phyloP scores from a whole-genome alignment of 2,888 invertebrate species.

The Sinopyrophorus schimmeli region DNA sequence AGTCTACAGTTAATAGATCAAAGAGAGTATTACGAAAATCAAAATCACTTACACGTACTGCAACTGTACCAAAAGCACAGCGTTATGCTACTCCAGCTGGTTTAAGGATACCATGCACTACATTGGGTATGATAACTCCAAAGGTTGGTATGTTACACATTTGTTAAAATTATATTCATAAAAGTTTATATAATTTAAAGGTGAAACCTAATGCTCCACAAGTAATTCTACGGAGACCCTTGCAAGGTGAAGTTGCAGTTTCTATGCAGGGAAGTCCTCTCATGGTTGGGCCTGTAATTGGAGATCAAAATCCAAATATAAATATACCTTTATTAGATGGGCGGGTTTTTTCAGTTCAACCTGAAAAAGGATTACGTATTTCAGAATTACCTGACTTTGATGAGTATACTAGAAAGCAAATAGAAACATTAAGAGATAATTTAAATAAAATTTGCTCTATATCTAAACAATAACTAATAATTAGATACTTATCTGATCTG shows the following conservation, averaged over 20 bases:
- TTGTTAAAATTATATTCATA: too few species aligned
- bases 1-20: neutral
- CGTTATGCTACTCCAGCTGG: constrained; percentile 35
- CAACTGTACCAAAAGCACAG: constrained; percentile 11
- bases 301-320: constrained; percentile 64
- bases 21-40: constrained; percentile 31
- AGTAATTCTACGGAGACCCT: constrained; percentile 64
- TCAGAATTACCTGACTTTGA: constrained; percentile 55
- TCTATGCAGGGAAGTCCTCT: constrained; percentile 71
- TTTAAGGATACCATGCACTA: constrained; percentile 27
- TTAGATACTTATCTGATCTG: too few species aligned
- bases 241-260: constrained; percentile 67
- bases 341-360: constrained; percentile 64
- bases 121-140: constrained; percentile 46
- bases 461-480: too few species aligned
- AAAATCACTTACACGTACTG: constrained; percentile 38
- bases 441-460: constrained; percentile 48
- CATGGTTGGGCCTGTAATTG: constrained; percentile 57
- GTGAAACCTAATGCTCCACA: constrained; percentile 65
- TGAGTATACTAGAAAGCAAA: constrained; percentile 54
- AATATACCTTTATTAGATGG: constrained; percentile 69
- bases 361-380: constrained; percentile 56
- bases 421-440: constrained; percentile 59
- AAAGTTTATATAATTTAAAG: constrained; percentile 45
- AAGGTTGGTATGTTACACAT: too few species aligned